These are phyloP conservation scores for Perizoma flavofasciatum DNA, from an alignment of 2,888 invertebrate genomes.

Conservation along the genomic window DNA sequence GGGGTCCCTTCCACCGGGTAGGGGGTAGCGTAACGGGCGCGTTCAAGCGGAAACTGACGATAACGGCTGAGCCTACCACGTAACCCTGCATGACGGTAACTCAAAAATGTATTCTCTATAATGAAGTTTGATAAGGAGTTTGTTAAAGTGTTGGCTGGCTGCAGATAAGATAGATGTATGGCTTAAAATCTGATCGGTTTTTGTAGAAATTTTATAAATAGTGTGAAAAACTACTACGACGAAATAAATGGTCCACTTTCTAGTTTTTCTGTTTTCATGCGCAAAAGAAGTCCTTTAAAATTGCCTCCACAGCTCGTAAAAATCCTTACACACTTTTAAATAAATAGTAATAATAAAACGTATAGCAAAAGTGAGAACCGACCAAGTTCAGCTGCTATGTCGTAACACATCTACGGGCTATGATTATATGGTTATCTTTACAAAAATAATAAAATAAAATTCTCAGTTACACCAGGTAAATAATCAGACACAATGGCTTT, in stretches of 20 bases:
- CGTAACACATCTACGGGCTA: slow-evolving; percentile 25
- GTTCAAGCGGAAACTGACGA: slow-evolving; percentile 83
- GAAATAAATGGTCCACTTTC: too few species aligned
- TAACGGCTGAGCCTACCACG: slow-evolving; percentile 81
- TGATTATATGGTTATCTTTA: neutral
- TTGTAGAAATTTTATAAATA: neutral
- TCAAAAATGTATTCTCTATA: slow-evolving; percentile 81
- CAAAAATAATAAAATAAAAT: neutral
- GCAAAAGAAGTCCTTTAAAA: too few species aligned
- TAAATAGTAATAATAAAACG: neutral
- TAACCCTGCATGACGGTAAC: slow-evolving; percentile 76
- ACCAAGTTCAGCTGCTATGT: slow-evolving; percentile 4
- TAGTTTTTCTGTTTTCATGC: too few species aligned
- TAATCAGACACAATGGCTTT: too few species aligned
- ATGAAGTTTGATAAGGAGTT: slow-evolving; percentile 60
- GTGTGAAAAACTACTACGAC: too few species aligned
- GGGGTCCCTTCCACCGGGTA: slow-evolving; percentile 17
- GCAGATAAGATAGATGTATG: slow-evolving; percentile 5
- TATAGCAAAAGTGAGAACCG: slow-evolving; percentile 5
- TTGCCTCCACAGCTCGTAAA: too few species aligned
- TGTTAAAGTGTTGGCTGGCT: slow-evolving; percentile 20
- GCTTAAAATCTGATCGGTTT: slow-evolving; percentile 4
- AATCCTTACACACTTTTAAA: too few species aligned
- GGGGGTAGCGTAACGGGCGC: slow-evolving; percentile 72
- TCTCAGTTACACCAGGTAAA: too few species aligned